Evolutionary conservation across 2,888 invertebrate genomes (phyloP), one percentile per base, ranked within the genome.

Genomic region (Heliconius hortense): DNA sequence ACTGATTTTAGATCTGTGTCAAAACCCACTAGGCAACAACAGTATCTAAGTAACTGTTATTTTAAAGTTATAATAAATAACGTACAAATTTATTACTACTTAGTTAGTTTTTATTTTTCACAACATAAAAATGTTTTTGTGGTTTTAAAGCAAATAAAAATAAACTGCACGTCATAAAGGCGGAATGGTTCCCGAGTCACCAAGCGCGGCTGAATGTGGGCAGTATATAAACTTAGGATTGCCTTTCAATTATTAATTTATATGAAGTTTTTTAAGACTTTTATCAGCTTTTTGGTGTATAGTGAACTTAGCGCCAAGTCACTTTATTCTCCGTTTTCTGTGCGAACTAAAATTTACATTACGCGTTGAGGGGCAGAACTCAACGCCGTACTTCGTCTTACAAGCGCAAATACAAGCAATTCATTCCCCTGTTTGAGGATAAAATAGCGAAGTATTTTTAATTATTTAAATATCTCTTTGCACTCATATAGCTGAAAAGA

Each of bases 121-220:
- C 13, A 53, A 18, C 28, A 31, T 13, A 59, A 70, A 70, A 71
- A 18, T 39, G 21, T n/a, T 60, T 60, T 59, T 13, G 31, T 31
- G 18, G 71, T 71, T 39, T 39, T 18, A 21, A 60, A 43, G 11
- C 60, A 60, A 71, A 71, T 60, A 59, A 24, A 59, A 70, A 70
- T 70, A 59, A 60, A 60, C 26, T 59, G 26, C 43, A 60, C 26
- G 18, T 71, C 59, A 60, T 60, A 39, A 71, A 60, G 39, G 60
- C 60, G 35, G 26, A 71, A 70, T 70, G 26, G 68, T 21, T 35
- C 18, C 26, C 21, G 35, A 60, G 35, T 43, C 71, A 43, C 60
- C 35, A 21, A 39, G 10, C 31, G 70, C 60, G 60, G 60, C 60
- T 60, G 60, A 31, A 71, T 60, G 71, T 59, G 24, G 26, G 24